Conservation (phyloP, 2,797 vertebrate genomes). For the Chelonia mydas region DNA sequence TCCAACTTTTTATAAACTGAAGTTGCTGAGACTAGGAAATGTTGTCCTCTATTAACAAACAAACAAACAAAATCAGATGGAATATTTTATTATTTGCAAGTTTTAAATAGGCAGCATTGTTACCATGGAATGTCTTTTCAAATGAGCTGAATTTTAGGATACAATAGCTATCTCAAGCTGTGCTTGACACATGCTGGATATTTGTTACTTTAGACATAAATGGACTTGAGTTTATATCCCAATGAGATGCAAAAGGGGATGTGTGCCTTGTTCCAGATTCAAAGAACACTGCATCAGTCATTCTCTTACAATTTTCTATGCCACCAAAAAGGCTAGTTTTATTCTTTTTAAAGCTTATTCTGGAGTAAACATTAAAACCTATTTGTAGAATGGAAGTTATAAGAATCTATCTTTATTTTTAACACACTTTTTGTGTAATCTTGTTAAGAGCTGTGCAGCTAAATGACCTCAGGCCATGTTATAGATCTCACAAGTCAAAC, state of each 20-base stretch:
- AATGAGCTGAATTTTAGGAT: not conserved
- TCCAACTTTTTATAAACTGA: not conserved
- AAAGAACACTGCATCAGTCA: rapidly evolving
- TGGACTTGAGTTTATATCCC: not conserved
- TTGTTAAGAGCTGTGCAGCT: not conserved
- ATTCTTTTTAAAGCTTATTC: not conserved
- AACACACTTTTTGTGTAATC: not conserved
- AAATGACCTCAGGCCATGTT: conserved; percentile 19
- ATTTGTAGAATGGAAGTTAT: not conserved
- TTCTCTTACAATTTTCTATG: not conserved
- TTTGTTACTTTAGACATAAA: not conserved
- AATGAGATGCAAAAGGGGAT: not conserved
- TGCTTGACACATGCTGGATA: not conserved
- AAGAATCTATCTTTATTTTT: not conserved
- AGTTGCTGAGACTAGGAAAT: not conserved
- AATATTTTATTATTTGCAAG: not conserved
- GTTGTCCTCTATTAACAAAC: not conserved
- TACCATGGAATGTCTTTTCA: not conserved
- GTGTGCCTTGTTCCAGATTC: not conserved
- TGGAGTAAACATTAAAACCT: not conserved
- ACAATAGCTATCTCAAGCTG: not conserved
- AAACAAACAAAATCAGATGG: not conserved
- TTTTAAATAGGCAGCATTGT: not conserved
- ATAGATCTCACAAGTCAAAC: conserved; percentile 15
- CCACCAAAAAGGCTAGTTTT: not conserved